These are phyloP conservation scores for Okapia johnstoni DNA, from an alignment of 2,113 vertebrate genomes.

Conservation along the genomic window DNA sequence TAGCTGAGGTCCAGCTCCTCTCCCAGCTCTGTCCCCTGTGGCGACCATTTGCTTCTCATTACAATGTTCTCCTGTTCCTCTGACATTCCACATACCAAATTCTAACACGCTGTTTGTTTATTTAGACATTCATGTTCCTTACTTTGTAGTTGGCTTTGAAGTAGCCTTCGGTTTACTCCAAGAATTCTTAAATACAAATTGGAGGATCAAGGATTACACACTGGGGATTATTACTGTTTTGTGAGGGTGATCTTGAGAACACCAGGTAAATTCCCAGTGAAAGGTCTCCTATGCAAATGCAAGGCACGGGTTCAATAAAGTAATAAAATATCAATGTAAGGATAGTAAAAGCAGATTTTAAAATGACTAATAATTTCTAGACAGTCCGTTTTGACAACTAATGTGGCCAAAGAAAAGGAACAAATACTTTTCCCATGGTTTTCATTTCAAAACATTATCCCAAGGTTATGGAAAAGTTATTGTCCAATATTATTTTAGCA, in stretches of 20 bases:
- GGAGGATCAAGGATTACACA: not conserved
- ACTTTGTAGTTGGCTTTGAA: slow-evolving; percentile 53
- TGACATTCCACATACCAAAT: slow-evolving; percentile 64
- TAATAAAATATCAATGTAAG: not conserved
- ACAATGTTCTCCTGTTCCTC: slow-evolving; percentile 58
- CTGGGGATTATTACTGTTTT: not conserved
- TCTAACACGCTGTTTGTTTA: slow-evolving; percentile 64
- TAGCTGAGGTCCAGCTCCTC: slow-evolving; percentile 51
- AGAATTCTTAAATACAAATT: slow-evolving; percentile 44
- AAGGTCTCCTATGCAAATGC: not conserved
- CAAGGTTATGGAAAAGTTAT: not conserved
- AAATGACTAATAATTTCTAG: slow-evolving; percentile 17
- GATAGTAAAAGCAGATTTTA: not conserved
- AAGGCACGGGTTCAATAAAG: not conserved
- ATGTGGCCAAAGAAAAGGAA: not conserved
- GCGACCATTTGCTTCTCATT: slow-evolving; percentile 73
- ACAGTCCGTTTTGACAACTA: not conserved
- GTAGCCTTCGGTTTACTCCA: slow-evolving; percentile 7
- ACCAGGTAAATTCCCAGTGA: not conserved
- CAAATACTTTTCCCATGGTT: not conserved
- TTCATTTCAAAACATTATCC: not conserved
- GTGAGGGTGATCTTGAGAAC: not conserved
- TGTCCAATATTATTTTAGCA: not conserved
- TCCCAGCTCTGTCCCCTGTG: slow-evolving; percentile 57
- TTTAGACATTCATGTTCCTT: slow-evolving; percentile 30